These are phyloP conservation scores for Heteromyza rotundicornis DNA, from an alignment of 2,888 invertebrate genomes.

Conservation along the genomic window DNA sequence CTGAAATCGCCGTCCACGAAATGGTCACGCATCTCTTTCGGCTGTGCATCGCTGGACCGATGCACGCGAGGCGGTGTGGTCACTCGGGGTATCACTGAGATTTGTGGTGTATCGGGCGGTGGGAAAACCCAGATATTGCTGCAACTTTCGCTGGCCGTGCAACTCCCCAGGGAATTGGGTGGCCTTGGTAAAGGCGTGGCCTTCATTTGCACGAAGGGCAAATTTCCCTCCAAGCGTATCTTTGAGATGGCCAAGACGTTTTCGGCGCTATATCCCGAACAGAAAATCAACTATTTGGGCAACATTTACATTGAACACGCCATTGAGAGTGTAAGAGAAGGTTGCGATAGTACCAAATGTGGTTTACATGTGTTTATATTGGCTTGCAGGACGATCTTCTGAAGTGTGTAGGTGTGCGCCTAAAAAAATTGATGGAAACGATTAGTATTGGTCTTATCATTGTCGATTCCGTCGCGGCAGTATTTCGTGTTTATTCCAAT, in stretches of 20 bases:
- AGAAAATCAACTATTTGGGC: constrained; percentile 64
- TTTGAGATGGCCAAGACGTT: constrained; percentile 65
- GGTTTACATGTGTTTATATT: neutral
- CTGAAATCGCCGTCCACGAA: constrained; percentile 41
- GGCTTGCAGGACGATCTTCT: constrained; percentile 65
- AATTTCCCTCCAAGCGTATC: constrained; percentile 74
- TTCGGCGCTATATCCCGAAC: constrained; percentile 51
- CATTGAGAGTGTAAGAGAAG: constrained; percentile 62
- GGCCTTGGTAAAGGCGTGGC: constrained; percentile 68
- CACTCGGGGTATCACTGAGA: constrained; percentile 73
- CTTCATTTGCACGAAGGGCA: constrained; percentile 76
- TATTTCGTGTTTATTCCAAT: constrained; percentile 68
- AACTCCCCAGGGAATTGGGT: constrained; percentile 64
- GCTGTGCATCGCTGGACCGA: constrained; percentile 68
- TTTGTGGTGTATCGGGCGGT: constrained; percentile 74
- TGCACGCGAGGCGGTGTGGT: constrained; percentile 71
- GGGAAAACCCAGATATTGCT: constrained; percentile 81
- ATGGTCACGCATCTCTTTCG: constrained; percentile 61
- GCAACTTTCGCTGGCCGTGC: constrained; percentile 73
- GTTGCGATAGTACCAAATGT: too few species aligned
- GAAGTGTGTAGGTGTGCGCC: constrained; percentile 64
- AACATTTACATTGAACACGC: constrained; percentile 73
- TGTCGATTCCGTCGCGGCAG: constrained; percentile 77
- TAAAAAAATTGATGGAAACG: constrained; percentile 66
- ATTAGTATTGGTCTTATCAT: constrained; percentile 69